phyloP scores from a whole-genome alignment of 2,888 invertebrate genomes.

The Tetrapedia diversipes region DNA sequence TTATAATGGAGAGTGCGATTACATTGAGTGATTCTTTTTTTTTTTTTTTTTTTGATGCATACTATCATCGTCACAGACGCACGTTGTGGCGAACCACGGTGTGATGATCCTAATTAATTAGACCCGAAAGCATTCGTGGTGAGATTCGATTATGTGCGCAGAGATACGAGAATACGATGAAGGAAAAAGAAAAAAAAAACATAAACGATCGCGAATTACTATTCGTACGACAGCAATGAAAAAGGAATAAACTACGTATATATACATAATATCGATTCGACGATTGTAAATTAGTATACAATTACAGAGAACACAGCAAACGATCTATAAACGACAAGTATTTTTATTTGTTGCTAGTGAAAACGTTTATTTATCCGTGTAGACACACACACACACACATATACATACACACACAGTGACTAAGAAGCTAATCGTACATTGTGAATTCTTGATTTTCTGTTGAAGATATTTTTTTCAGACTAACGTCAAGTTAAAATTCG shows the following conservation, averaged over 20 bases:
- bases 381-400: constrained; percentile 33
- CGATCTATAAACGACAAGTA: background rate
- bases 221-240: constrained; percentile 28
- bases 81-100: constrained; percentile 48
- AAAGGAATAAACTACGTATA: background rate
- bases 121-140: constrained; percentile 32
- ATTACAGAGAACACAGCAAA: background rate
- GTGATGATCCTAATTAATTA: constrained; percentile 59
- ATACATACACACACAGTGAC: background rate
- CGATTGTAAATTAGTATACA: constrained; percentile 4
- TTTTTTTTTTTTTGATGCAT: constrained; percentile 41
- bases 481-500: no score
- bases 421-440: background rate
- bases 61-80: constrained; percentile 49
- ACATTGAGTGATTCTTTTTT: constrained; percentile 56
- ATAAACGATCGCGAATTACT: constrained; percentile 18
- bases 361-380: constrained; percentile 62
- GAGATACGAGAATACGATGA: background rate
- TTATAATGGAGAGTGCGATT: constrained; percentile 65
- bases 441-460: background rate
- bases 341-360: constrained; percentile 1
- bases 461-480: background rate
- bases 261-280: background rate
- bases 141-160: constrained; percentile 32
- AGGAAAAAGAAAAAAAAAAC: background rate